Percentiles rank a stretch among this genome's conserved stretches.
Conservation (phyloP, 2,888 invertebrate genomes). For the Nomada ruficornis region DNA sequence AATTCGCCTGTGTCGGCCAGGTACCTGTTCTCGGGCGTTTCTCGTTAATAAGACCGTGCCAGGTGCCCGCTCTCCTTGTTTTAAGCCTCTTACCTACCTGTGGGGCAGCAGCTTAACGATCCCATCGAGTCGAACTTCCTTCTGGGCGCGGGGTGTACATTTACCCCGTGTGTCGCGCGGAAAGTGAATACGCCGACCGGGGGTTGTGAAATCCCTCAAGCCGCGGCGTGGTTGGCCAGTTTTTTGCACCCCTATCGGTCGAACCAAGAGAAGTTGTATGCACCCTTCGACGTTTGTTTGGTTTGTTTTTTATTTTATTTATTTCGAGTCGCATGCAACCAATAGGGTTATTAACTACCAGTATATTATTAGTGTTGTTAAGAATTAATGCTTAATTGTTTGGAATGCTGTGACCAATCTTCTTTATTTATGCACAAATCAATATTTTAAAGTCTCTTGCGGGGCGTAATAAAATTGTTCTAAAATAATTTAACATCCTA, state of each 20-base stretch:
- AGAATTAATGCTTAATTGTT: too few relatives aligned
- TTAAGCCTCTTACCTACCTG: constrained; percentile 42
- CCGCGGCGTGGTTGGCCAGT: background rate
- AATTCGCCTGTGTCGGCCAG: background rate
- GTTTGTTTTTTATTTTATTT: too few relatives aligned
- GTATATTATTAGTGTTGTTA: too few relatives aligned
- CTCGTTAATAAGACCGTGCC: background rate
- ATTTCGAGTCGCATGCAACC: too few relatives aligned
- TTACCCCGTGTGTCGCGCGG: constrained; percentile 12
- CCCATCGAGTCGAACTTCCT: constrained; percentile 45
- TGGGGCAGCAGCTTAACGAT: constrained; percentile 40
- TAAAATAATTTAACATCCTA: too few relatives aligned
- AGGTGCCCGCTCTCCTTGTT: constrained; percentile 2
- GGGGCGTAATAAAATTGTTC: too few relatives aligned
- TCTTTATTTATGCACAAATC: too few relatives aligned
- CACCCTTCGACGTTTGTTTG: too few relatives aligned
- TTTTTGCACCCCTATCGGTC: background rate
- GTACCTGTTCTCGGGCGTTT: background rate
- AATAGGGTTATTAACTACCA: too few relatives aligned
- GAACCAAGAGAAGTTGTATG: too few relatives aligned
- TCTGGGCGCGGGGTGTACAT: background rate
- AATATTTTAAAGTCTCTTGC: too few relatives aligned
- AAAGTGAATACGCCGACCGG: background rate
- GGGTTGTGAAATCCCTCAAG: constrained; percentile 16
- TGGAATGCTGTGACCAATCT: too few relatives aligned